Conservation (phyloP, 2,113 vertebrate species). For the Antennarius striatus region DNA sequence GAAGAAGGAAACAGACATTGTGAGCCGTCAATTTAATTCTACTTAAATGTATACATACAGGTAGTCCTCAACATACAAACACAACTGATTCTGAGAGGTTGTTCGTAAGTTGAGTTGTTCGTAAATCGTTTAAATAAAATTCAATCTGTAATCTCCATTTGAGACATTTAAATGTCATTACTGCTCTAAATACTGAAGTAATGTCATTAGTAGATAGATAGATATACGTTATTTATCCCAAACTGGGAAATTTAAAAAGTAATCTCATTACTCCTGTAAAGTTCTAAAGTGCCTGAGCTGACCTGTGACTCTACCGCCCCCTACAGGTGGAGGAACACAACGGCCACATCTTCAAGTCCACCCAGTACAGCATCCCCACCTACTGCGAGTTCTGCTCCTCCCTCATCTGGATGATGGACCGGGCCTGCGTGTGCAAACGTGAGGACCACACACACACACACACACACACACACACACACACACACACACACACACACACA, state of each 20-base stretch:
- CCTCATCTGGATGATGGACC: slow-evolving; percentile 99
- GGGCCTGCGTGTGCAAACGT: slow-evolving; percentile 97
- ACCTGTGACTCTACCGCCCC: slow-evolving; percentile 27
- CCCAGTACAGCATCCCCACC: slow-evolving; percentile 97
- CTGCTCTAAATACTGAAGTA: too few relatives aligned
- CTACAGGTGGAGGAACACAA: slow-evolving; percentile 95
- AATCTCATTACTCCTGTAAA: too few relatives aligned
- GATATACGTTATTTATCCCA: too few relatives aligned
- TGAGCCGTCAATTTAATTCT: slow-evolving; percentile 73
- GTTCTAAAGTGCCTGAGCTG: slow-evolving; percentile 3
- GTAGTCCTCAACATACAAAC: too few relatives aligned
- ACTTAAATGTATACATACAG: background rate
- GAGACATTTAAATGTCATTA: too few relatives aligned
- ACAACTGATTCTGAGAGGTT: too few relatives aligned
- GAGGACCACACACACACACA: slow-evolving; percentile 62
- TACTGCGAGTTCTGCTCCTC: slow-evolving; percentile 98
- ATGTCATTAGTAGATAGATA: too few relatives aligned
- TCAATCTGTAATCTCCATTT: too few relatives aligned
- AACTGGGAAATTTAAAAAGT: too few relatives aligned
- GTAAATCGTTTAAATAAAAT: too few relatives aligned
- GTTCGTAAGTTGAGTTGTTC: too few relatives aligned
- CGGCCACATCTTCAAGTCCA: slow-evolving; percentile 97
- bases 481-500: slow-evolving; percentile 15
- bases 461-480: slow-evolving; percentile 11
- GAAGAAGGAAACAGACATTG: slow-evolving; percentile 93